Evolutionary conservation across 2,888 invertebrate species (phyloP), one percentile per base, ranked within the genome.

Genomic region (Siphonodentalium dalli): DNA sequence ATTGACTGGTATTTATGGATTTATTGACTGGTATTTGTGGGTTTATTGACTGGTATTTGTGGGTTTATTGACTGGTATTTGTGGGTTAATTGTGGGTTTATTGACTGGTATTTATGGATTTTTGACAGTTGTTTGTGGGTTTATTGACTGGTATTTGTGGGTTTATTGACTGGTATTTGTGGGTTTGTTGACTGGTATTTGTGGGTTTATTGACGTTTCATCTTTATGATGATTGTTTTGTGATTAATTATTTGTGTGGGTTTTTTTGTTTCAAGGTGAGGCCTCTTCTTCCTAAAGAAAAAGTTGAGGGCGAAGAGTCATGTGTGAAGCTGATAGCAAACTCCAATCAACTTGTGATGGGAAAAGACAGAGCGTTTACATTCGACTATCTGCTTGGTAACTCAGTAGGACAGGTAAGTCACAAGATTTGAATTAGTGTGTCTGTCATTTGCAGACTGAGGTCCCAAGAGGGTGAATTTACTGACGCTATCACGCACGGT

Each of bases 311-410:
- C 7, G 81, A 81, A 46, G 73, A 79, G 53, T 65, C 66, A 44
- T 82, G 81, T 69, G 72, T 81, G 6, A 50, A 70, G 13, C 61
- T 78, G 3, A 65, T 75, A 11, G 68, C 74, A 2, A 61, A 68
- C 29, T 68, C 69, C 3, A 79, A 75, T 42, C 81, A 82, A 60
- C 84, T 88, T 48, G 87, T 94, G 2, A 85, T 87, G 44, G 85
- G 86, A 18, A 83, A 84, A 7, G 89, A 89, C 39, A 87, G 90
- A 62, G 85, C 88, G 0, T 95, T 92, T 68, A 90, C 92, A 0
- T 95, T 88, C 75, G 93, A 94, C 82, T 86, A 89, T 84, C 91
- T 92, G 0, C 90, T 92, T 65, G 85, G 88, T 29, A 85, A 87
- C 42, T 85, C 86, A 28, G 85, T 88, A 1, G 84, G 84, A 0